These are phyloP conservation scores for Torymus aiolomorphi DNA, from an alignment of 2,888 invertebrate genomes.

Conservation along the genomic window DNA sequence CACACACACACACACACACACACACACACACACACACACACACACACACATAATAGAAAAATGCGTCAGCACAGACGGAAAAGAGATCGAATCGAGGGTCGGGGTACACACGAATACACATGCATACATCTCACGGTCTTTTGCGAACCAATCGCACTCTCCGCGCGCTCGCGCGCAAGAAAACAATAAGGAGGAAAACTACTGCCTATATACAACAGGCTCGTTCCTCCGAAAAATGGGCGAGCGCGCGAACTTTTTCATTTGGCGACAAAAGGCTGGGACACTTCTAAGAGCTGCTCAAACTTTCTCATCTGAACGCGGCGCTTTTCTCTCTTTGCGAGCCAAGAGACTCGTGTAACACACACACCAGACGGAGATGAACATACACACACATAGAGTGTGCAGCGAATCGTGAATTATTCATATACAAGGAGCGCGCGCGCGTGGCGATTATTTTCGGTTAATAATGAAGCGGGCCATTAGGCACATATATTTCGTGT, in stretches of 20 bases:
- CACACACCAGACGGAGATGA: no score
- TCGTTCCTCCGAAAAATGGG: conserved; percentile 14
- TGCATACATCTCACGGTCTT: no score
- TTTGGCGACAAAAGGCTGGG: conserved; percentile 3
- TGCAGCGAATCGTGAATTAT: not conserved
- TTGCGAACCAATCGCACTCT: no score
- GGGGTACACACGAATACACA: no score
- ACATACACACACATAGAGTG: not conserved
- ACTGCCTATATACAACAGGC: not conserved
- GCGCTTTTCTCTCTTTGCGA: not conserved
- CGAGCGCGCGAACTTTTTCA: conserved; percentile 33
- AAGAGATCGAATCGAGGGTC: no score
- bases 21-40: no score
- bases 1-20: no score
- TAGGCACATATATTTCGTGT: no score
- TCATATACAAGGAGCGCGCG: not conserved
- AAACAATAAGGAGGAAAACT: conserved; percentile 38
- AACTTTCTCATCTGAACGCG: conserved; percentile 48
- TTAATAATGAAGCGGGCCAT: not conserved
- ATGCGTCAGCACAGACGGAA: no score
- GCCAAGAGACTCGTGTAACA: no score
- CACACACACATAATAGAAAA: no score
- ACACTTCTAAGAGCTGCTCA: not conserved
- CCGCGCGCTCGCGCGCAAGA: not conserved
- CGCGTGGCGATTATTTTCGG: not conserved